These are phyloP conservation scores for Hydraecia micacea DNA, from an alignment of 2,888 invertebrate species.

Conservation along the genomic window DNA sequence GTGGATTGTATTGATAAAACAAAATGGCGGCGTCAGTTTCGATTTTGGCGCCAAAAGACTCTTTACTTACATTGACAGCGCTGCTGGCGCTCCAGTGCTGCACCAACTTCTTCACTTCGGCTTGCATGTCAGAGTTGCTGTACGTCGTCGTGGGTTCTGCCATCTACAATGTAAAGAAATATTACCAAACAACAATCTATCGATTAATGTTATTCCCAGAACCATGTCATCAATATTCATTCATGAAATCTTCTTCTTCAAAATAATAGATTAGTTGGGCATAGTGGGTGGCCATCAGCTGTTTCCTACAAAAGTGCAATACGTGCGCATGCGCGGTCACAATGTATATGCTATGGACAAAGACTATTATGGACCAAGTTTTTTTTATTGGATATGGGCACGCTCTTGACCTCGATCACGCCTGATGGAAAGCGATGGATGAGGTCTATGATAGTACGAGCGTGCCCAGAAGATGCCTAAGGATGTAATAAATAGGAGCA, in stretches of 20 bases:
- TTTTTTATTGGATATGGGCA: too few species aligned
- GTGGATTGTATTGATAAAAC: neutral
- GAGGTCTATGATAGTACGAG: too few species aligned
- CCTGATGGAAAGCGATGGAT: too few species aligned
- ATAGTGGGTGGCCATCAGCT: neutral
- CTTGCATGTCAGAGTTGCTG: neutral
- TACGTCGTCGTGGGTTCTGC: constrained; percentile 4
- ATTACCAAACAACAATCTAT: neutral
- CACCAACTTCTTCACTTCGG: neutral
- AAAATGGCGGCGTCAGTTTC: neutral
- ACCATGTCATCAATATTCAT: neutral
- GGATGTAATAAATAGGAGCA: too few species aligned
- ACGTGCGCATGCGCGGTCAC: too few species aligned
- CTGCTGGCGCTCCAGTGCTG: neutral
- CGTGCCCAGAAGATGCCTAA: too few species aligned
- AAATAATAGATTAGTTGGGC: neutral
- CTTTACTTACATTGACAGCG: neutral
- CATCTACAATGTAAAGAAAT: neutral
- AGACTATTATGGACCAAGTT: too few species aligned
- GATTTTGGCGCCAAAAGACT: too few species aligned
- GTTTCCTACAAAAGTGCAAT: too few species aligned
- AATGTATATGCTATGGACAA: too few species aligned
- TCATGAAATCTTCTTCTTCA: neutral
- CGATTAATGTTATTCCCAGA: neutral
- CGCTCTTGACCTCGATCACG: too few species aligned